Conservation (phyloP, 2,113 vertebrate genomes). For the Butorides virescens region DNA sequence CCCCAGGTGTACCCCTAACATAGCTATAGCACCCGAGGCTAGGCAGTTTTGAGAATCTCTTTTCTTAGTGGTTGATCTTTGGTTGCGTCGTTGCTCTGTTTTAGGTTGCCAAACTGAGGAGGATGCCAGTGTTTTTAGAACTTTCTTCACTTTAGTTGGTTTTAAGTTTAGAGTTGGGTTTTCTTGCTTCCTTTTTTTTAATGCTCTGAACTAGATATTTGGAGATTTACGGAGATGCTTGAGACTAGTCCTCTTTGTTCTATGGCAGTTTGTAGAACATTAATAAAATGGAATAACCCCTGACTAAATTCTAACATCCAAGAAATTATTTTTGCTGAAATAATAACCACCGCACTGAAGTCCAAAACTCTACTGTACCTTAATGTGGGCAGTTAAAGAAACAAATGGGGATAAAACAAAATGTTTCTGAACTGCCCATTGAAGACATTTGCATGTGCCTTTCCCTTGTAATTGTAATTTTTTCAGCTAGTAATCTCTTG, state of each 20-base stretch:
- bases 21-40: not conserved
- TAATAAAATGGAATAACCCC: constrained; percentile 7
- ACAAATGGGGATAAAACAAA: constrained; percentile 55
- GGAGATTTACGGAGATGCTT: not conserved
- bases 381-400: constrained; percentile 42
- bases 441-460: constrained; percentile 64
- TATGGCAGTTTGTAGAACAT: constrained; percentile 1
- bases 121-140: not conserved
- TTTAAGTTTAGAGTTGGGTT: not conserved
- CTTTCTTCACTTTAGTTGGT: not conserved
- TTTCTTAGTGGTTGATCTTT: not conserved
- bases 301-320: constrained; percentile 39
- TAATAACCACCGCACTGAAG: constrained; percentile 28
- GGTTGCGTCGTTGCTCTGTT: not conserved
- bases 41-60: not conserved
- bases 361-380: constrained; percentile 49
- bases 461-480: constrained; percentile 50
- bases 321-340: constrained; percentile 42
- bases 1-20: not conserved
- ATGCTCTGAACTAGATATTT: not conserved
- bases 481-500: constrained; percentile 23
- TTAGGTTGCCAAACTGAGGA: not conserved
- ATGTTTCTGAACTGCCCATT: constrained; percentile 44
- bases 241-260: not conserved
- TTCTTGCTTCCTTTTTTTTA: not conserved